A percentile compares a stretch with the other conserved stretches of the same genome.
Evolutionary conservation across 2,113 vertebrate species (phyloP).

Genomic region (Ailuropoda melanoleuca): DNA sequence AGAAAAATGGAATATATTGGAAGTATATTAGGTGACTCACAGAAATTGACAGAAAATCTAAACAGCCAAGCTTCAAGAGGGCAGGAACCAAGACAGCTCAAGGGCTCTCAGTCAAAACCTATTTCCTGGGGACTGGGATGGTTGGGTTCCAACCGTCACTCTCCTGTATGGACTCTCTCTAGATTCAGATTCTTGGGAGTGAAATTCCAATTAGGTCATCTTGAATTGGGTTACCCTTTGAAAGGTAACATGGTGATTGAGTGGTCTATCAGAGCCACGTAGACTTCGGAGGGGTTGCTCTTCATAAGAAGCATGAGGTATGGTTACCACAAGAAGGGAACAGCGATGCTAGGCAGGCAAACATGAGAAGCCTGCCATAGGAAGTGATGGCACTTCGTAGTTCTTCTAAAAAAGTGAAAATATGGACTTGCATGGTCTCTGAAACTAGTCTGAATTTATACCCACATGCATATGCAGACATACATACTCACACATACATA

Average conservation of each 20-base stretch:
- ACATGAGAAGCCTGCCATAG: not conserved
- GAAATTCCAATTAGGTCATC: not conserved
- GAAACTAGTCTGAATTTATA: not conserved
- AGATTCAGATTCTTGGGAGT: not conserved
- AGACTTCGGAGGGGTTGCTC: not conserved
- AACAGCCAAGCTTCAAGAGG: not conserved
- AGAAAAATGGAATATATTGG: not conserved
- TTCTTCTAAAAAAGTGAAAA: not conserved
- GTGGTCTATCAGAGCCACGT: not conserved
- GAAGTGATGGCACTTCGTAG: not conserved
- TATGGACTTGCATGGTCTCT: not conserved
- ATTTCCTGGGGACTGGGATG: not conserved
- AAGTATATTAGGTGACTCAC: not conserved
- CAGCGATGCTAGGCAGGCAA: not conserved
- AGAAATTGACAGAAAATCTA: not conserved
- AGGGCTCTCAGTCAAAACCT: not conserved
- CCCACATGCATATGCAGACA: not conserved
- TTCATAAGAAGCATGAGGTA: not conserved
- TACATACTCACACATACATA: not conserved
- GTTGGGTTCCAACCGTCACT: not conserved
- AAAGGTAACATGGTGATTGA: not conserved
- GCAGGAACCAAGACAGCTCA: not conserved
- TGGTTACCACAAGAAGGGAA: not conserved
- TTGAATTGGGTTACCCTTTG: not conserved
- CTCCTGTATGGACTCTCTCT: not conserved